Evolutionary conservation across 1,140 invertebrate genomes (phyloP), one percentile per base, ranked within the genome.

Genomic region (Brachionus asplanchnoidis): DNA sequence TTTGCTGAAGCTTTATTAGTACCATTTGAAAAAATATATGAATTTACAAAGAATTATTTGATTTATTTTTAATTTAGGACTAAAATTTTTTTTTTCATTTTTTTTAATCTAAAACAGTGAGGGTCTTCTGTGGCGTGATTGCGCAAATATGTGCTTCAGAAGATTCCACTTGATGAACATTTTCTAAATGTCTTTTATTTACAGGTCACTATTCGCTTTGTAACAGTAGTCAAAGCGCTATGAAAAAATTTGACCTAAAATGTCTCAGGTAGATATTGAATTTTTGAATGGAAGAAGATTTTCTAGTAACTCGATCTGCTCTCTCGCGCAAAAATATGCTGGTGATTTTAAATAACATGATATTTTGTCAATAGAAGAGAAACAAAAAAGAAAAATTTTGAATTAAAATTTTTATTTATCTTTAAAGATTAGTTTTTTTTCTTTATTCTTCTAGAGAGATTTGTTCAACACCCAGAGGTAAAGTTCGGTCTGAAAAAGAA

Each of bases 401-500:
- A n/a, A 73, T 5, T 42, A 44, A n/a, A n/a, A n/a, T n/a, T n/a
- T 73, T 73, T 73, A 73, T 73, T 73, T 73, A 73, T 73, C 68
- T 73, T 42, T 42, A 12, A 53, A 53, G 46, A 53, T n/a, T 70
- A 17, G n/a, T 36, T 26, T 40, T 73, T 6, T 68, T 68, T 68
- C 5, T 68, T 32, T 23, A 28, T 68, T 36, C 14, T 68, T 68
- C 11, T 28, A 32, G 12, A 32, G 26, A 32, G 32, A 68, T 32
- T 68, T 17, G 11, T 73, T 17, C 32, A 73, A 73, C 36, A 73
- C 68, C 68, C 68, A 73, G 36, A 73, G 68, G 68, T 73, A 73
- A 40, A 40, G 32, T 73, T 73, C 40, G 32, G 32, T 42, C 42
- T 20, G 14, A 73, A 42, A 73, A 68, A 68, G 32, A 68, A 68